Evolutionary conservation across 1,140 invertebrate genomes (phyloP).

Genomic region (Magallana ariakensis): DNA sequence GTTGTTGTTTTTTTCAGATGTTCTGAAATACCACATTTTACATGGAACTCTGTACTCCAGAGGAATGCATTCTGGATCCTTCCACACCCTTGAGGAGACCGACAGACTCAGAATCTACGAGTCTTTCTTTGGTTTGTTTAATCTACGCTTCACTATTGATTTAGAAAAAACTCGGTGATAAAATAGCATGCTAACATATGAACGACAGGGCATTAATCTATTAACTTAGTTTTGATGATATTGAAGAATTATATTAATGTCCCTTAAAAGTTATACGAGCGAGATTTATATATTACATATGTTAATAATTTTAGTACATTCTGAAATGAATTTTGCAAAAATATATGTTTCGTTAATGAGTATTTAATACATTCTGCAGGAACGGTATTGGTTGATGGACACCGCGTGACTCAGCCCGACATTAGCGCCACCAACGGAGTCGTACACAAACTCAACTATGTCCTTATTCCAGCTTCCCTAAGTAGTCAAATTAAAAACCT

Average conservation of each 20-base stretch:
- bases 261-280: no score
- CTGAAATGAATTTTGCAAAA: neutral
- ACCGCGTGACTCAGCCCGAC: constrained; percentile 43
- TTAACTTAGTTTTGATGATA: no score
- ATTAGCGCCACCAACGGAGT: constrained; percentile 84
- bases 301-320: neutral
- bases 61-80: constrained; percentile 47
- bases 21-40: constrained; percentile 54
- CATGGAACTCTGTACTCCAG: constrained; percentile 48
- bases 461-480: constrained; percentile 86
- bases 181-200: no score
- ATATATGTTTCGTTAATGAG: no score
- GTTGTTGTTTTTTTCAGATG: constrained; percentile 1
- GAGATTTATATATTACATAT: neutral
- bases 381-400: constrained; percentile 42
- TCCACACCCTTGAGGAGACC: constrained; percentile 44
- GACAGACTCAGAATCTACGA: constrained; percentile 47
- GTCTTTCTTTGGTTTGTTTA: constrained; percentile 53
- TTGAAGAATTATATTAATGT: no score
- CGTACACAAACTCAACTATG: constrained; percentile 90
- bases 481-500: constrained; percentile 42
- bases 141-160: no score
- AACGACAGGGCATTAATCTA: no score
- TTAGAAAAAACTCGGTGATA: no score
- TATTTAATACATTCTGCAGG: neutral